Percentiles rank a stretch among this genome's conserved stretches.
phyloP scores from a whole-genome alignment of 2,113 vertebrate species.

The Gobius niger region DNA sequence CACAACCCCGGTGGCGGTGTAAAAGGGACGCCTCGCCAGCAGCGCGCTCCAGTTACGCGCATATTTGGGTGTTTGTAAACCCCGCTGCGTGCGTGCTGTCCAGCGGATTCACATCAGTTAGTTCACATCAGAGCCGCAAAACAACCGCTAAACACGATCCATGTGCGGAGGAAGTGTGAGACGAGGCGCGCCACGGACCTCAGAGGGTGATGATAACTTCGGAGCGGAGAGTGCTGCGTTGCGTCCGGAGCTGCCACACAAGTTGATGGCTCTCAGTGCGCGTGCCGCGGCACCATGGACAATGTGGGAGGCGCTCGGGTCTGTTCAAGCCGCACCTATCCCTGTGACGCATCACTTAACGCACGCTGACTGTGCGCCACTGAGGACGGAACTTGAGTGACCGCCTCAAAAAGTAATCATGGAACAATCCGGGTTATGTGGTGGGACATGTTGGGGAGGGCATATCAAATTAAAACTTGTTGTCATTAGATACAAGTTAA shows the following conservation, averaged over 20 bases:
- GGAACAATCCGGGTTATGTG: no score
- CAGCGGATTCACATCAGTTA: slow-evolving; percentile 33
- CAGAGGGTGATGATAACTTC: slow-evolving; percentile 6
- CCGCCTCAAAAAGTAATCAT: no score
- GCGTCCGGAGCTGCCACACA: slow-evolving; percentile 4
- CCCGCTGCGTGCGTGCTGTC: slow-evolving; percentile 35
- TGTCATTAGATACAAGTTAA: no score
- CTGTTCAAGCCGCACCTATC: slow-evolving; percentile 46
- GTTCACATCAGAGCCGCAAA: slow-evolving; percentile 24
- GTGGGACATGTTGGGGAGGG: no score
- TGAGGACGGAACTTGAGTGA: neutral
- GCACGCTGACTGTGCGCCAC: slow-evolving; percentile 21
- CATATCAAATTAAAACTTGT: no score
- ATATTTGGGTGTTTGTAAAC: slow-evolving; percentile 65
- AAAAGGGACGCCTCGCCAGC: slow-evolving; percentile 70
- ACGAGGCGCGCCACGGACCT: neutral
- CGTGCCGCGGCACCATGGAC: neutral
- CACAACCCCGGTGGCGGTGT: slow-evolving; percentile 43
- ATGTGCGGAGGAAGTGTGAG: neutral
- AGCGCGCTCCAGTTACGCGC: slow-evolving; percentile 68
- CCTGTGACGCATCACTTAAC: slow-evolving; percentile 43
- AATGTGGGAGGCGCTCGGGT: slow-evolving; percentile 30
- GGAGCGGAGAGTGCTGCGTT: slow-evolving; percentile 14
- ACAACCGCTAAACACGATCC: slow-evolving; percentile 19
- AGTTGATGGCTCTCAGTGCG: slow-evolving; percentile 13